These are phyloP conservation scores for Petrosia ficiformis DNA, from an alignment of 37 sponge, comb jelly and placozoan genomes.

Conservation along the genomic window DNA sequence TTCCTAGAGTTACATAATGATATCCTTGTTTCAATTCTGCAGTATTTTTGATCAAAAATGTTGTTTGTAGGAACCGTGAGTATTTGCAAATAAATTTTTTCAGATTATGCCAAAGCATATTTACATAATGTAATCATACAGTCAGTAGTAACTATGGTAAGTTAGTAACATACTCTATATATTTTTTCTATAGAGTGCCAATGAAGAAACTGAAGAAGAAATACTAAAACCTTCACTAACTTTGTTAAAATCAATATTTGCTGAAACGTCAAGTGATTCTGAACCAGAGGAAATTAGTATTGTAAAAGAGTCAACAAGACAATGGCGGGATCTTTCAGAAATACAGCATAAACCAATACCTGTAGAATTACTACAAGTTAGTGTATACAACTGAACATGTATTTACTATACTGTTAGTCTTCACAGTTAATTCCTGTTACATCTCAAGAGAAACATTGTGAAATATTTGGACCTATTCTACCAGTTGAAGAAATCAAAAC, in stretches of 20 bases:
- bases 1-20: too few species aligned
- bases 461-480: slow-evolving; percentile 1
- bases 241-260: slow-evolving; percentile 88
- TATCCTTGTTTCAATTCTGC: background rate
- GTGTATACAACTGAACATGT: background rate
- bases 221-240: slow-evolving; percentile 73
- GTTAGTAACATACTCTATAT: background rate
- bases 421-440: too few species aligned
- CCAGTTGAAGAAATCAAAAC: too few species aligned
- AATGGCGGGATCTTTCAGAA: background rate
- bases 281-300: background rate
- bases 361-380: background rate
- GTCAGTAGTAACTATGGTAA: background rate
- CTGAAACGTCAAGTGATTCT: slow-evolving; percentile 65
- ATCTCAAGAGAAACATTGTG: too few species aligned
- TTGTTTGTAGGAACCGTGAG: too few species aligned
- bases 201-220: slow-evolving; percentile 64
- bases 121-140: slow-evolving; percentile 97
- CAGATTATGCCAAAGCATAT: slow-evolving; percentile 99
- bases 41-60: too few species aligned
- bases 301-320: background rate
- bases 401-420: too few species aligned
- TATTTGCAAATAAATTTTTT: slow-evolving; percentile 99
- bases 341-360: background rate
- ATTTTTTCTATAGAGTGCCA: slow-evolving; percentile 59